Percentiles rank a stretch among this genome's conserved stretches.
These are phyloP conservation scores for Frankliniella intonsa DNA, from an alignment of 2,888 invertebrate genomes.

Conservation along the genomic window DNA sequence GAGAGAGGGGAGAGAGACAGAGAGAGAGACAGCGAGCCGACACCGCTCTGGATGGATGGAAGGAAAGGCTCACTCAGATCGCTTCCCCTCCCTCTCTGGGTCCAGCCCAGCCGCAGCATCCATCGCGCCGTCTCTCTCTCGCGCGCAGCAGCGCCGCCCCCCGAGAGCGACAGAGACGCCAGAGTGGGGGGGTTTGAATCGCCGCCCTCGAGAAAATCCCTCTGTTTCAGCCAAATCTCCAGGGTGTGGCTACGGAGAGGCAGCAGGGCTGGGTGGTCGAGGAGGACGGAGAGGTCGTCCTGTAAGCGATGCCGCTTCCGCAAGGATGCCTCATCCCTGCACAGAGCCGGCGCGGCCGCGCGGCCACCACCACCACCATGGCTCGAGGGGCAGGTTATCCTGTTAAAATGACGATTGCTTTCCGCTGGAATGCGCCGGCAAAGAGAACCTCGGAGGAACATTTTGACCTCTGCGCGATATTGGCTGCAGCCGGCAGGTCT, in stretches of 20 bases:
- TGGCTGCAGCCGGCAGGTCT: no score
- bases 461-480: no score
- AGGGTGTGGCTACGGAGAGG: background rate
- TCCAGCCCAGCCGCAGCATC: background rate
- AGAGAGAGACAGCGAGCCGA: background rate
- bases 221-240: slow-evolving; percentile 18
- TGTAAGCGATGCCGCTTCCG: no score
- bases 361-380: no score
- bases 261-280: no score
- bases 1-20: background rate
- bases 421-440: no score
- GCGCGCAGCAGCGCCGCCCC: background rate
- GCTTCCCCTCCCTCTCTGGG: background rate
- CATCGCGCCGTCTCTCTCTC: background rate
- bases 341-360: no score
- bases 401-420: no score
- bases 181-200: background rate
- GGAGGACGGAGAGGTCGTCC: no score
- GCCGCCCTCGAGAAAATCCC: slow-evolving; percentile 10
- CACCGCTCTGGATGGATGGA: background rate
- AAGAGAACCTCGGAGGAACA: no score
- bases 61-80: slow-evolving; percentile 1
- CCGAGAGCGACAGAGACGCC: background rate
- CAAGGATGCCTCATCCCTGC: no score
- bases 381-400: no score